A percentile compares a stretch with the other conserved stretches of the same genome.
phyloP scores from a whole-genome alignment of 1,140 invertebrate genomes.

The Neodiprion virginianus region DNA sequence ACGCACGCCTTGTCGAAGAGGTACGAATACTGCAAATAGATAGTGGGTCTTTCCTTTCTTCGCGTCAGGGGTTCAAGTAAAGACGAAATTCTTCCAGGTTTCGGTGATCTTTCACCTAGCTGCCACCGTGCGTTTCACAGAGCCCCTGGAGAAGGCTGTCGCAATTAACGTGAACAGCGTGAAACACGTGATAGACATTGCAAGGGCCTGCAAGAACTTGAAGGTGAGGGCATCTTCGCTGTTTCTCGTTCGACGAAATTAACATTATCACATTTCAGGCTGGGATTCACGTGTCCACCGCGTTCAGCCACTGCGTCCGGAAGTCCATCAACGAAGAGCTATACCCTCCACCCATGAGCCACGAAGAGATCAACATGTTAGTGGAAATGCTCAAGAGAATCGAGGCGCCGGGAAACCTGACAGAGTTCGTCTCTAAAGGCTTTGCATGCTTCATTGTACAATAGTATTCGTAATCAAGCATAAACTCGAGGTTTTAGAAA shows the following conservation, averaged over 20 bases:
- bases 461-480: background rate
- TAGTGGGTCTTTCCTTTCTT: slow-evolving; percentile 28
- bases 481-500: background rate
- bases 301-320: slow-evolving; percentile 50
- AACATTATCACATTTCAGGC: slow-evolving; percentile 31
- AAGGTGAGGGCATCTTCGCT: background rate
- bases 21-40: slow-evolving; percentile 55
- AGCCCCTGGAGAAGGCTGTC: slow-evolving; percentile 59
- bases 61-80: background rate
- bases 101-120: slow-evolving; percentile 73
- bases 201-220: background rate
- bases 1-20: slow-evolving; percentile 70
- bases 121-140: slow-evolving; percentile 73
- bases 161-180: slow-evolving; percentile 31
- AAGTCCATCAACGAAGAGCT: slow-evolving; percentile 23
- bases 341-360: slow-evolving; percentile 12
- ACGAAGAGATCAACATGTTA: slow-evolving; percentile 18
- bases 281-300: slow-evolving; percentile 60
- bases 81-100: slow-evolving; percentile 42
- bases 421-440: slow-evolving; percentile 19
- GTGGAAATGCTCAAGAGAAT: slow-evolving; percentile 12
- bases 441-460: slow-evolving; percentile 23
- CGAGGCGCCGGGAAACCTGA: slow-evolving; percentile 23
- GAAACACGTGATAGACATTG: background rate
- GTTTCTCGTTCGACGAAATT: background rate